A percentile compares a stretch with the other conserved stretches of the same genome.
These are phyloP conservation scores for Champsocephalus gunnari DNA, from an alignment of 2,797 vertebrate species.

Conservation along the genomic window DNA sequence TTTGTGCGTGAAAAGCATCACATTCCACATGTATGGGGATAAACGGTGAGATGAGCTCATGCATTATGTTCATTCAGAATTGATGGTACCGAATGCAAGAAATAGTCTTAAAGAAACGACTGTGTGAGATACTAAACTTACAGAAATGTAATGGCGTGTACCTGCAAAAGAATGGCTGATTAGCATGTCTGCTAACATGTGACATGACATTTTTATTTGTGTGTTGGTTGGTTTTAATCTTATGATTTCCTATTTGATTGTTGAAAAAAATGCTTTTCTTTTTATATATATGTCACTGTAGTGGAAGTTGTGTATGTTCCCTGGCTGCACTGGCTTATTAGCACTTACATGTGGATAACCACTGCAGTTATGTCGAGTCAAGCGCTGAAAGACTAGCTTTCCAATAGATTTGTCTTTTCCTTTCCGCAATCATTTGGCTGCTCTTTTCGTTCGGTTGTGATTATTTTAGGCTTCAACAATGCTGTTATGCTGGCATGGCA, in stretches of 20 bases:
- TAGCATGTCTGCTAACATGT: constrained; percentile 68
- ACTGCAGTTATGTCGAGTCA: constrained; percentile 55
- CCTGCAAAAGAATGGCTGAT: constrained; percentile 51
- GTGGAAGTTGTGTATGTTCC: constrained; percentile 74
- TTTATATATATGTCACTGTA: constrained; percentile 69
- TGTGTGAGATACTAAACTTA: constrained; percentile 30
- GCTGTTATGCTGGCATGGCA: constrained; percentile 79
- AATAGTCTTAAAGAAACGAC: constrained; percentile 54
- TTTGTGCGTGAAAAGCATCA: constrained; percentile 33
- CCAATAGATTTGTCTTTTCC: constrained; percentile 44
- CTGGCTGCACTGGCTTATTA: constrained; percentile 71
- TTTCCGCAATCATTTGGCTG: constrained; percentile 40
- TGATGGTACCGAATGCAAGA: constrained; percentile 56
- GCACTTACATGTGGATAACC: constrained; percentile 62
- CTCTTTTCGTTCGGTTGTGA: constrained; percentile 45
- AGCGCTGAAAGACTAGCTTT: constrained; percentile 68
- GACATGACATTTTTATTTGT: constrained; percentile 37
- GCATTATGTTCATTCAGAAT: constrained; percentile 44
- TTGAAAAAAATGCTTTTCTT: constrained; percentile 55
- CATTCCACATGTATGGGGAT: constrained; percentile 41
- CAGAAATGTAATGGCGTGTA: constrained; percentile 30
- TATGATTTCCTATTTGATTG: constrained; percentile 58
- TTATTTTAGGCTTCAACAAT: constrained; percentile 49
- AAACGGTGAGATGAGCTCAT: constrained; percentile 4
- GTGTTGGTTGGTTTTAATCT: constrained; percentile 36